Evolutionary conservation across 1,140 invertebrate genomes (phyloP), one percentile per base, ranked within the genome.

Genomic region (Aricia agestis): DNA sequence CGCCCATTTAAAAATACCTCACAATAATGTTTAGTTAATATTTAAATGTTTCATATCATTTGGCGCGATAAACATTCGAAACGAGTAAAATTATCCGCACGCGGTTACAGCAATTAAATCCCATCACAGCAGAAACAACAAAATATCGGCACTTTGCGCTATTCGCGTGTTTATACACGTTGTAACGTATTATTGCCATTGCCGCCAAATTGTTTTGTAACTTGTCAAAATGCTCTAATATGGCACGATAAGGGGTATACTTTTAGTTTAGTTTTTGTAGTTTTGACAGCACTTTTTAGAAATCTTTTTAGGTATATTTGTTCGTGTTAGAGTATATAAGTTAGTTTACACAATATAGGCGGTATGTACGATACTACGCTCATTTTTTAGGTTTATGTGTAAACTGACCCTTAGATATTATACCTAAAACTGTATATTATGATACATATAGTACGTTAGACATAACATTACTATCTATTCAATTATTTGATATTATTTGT

Each of bases 141-240:
- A 63, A 63, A 63, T 19, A 63, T 63, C 19, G 59, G 59, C 9
- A 63, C 59, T 63, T 63, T 11, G 59, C 18, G 2, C 19, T 25
- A 17, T 63, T 63, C 19, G 6, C 19, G 59, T 63, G 59, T 19
- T 63, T 19, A 19, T 2, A 63, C 59, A 19, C 18, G 58, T 17
- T 59, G n/a, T 59, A 19, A 59, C 58, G 36, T 71, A 69, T 73
- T 76, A 73, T 71, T 71, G 45, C 52, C 70, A 73, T 69, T 71
- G 45, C 52, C 70, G 70, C 70, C 65, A 70, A 76, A 76, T 73
- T 76, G 74, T 76, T 76, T 76, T 71, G 59, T 19, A 63, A 63
- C 11, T 63, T 63, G 59, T 52, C 45, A 52, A 15, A 42, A 42
- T 11, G 41, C 41, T 52, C 13, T 52, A 52, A 15, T 52, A 15